These are phyloP conservation scores for Psix sp. DNA, from an alignment of 1,140 invertebrate genomes.

Conservation along the genomic window DNA sequence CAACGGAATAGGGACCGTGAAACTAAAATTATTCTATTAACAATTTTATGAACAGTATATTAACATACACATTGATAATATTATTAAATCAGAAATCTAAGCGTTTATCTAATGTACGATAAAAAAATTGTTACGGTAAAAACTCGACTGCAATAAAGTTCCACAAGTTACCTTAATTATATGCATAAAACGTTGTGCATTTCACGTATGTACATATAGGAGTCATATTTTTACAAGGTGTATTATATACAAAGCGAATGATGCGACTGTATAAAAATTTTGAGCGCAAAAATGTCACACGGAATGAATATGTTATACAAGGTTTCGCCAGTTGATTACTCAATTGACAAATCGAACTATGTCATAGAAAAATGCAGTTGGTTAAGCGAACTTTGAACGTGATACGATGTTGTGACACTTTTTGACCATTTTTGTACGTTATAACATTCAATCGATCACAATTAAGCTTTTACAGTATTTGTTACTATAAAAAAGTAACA, in stretches of 20 bases:
- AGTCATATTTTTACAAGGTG: too few species aligned
- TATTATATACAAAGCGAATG: too few species aligned
- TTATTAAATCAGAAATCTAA: too few species aligned
- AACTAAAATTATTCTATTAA: too few species aligned
- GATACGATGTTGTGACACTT: neutral
- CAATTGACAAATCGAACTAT: slow-evolving; percentile 11
- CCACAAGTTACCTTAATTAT: too few species aligned
- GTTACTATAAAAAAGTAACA: slow-evolving; percentile 1
- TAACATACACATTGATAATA: too few species aligned
- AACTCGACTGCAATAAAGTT: too few species aligned
- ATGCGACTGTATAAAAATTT: neutral
- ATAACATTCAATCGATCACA: slow-evolving; percentile 8
- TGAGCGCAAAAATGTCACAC: neutral
- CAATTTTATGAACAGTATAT: too few species aligned
- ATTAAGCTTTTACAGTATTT: slow-evolving; percentile 2
- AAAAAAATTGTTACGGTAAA: too few species aligned
- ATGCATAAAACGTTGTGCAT: too few species aligned
- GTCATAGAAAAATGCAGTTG: slow-evolving; percentile 10
- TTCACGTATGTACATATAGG: too few species aligned
- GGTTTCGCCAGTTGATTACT: slow-evolving; percentile 1
- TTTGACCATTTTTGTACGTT: slow-evolving; percentile 4
- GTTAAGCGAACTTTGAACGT: slow-evolving; percentile 4
- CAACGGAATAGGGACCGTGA: neutral
- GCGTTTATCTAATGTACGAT: too few species aligned
- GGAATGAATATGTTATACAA: slow-evolving; percentile 4